Evolutionary conservation across 2,113 vertebrate species (phyloP), one percentile per base, ranked within the genome.

Genomic region (Motacilla tschutschensis): DNA sequence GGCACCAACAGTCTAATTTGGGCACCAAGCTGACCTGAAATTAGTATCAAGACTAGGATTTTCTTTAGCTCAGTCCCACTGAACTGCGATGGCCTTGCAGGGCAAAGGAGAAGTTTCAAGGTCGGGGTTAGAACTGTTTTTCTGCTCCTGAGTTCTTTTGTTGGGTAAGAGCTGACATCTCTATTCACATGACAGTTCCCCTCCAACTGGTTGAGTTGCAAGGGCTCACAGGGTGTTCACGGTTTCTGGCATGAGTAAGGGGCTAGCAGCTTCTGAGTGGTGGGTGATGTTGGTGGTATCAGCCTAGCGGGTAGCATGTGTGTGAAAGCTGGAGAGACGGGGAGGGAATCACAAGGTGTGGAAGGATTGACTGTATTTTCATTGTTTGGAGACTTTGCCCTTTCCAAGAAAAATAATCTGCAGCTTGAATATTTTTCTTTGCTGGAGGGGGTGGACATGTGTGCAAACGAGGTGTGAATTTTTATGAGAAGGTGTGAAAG

Each of bases 331-430:
- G 92, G 83, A 79, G 75, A 81, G 85, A 73, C 36, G 0, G 58
- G 59, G 75, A 96, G 74, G 84, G 88, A 78, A 79, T 92, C 93
- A 94, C 44, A 84, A 94, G 76, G 85, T 87, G 77, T 67, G 75
- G 91, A 94, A 94, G 85, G 87, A 94, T 79, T 89, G 73, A 94
- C 88, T 71, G 50, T 95, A 73, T 96, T 96, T 95, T 94, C 94
- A 89, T 94, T 93, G 79, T 67, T 95, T 93, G 7, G 33, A 93
- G 84, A 89, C 93, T 93, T 94, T 63, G 26, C 79, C 93, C 90
- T 93, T 93, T 96, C 96, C 92, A 96, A 96, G 95, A 94, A 96
- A 97, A 97, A 95, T 73, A 95, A 93, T 93, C 43, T 69, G 71
- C 89, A 87, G 92, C 82, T 95, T 91, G 94, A 93, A 75, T 95